Conservation (phyloP, 2,888 invertebrate species). For the Auanema freiburgensis region DNA sequence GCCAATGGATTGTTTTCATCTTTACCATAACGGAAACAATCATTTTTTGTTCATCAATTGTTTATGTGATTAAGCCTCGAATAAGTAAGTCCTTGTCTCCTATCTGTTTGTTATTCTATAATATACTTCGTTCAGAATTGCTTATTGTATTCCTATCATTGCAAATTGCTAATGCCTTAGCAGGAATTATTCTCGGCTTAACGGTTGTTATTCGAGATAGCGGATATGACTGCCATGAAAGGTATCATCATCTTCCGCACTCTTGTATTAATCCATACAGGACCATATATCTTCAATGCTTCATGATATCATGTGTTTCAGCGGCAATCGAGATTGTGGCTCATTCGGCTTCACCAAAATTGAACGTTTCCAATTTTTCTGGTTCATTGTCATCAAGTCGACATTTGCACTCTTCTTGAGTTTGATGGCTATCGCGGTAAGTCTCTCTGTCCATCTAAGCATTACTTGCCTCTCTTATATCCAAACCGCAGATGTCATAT, state of each 20-base stretch:
- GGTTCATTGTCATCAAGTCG: constrained; percentile 17
- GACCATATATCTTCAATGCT: neutral
- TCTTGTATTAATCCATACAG: too few species aligned
- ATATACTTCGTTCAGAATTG: constrained; percentile 10
- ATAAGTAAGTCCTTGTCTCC: too few species aligned
- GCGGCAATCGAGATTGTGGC: constrained; percentile 9
- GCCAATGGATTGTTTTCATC: too few species aligned
- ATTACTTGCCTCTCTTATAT: too few species aligned
- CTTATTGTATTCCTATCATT: constrained; percentile 15
- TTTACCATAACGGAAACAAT: too few species aligned
- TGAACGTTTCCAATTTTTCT: constrained; percentile 20
- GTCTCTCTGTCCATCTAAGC: neutral
- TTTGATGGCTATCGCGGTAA: constrained; percentile 17
- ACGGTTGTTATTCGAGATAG: constrained; percentile 11
- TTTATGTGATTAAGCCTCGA: too few species aligned
- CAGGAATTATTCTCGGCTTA: constrained; percentile 13
- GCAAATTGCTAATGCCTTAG: constrained; percentile 12
- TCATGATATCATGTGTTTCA: neutral
- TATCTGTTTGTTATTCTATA: too few species aligned
- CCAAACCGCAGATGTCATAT: neutral
- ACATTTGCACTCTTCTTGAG: constrained; percentile 21
- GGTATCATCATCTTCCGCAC: neutral
- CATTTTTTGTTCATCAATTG: too few species aligned
- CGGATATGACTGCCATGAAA: constrained; percentile 13
- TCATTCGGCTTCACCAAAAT: constrained; percentile 10